phyloP scores from a whole-genome alignment of 1,140 invertebrate species.

The Panagrolaimus sp. region DNA sequence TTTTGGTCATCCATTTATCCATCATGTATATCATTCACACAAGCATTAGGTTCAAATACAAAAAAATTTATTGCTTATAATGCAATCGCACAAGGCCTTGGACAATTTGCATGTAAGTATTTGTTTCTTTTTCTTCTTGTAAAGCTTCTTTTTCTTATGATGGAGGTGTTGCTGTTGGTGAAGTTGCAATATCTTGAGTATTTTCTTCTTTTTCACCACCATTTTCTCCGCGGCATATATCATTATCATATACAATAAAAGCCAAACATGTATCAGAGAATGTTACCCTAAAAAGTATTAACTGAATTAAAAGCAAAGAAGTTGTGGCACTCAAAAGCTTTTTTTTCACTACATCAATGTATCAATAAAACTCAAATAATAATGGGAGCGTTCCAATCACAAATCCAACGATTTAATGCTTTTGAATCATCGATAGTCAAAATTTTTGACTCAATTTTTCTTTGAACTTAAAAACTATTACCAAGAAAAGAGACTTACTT shows the following conservation, averaged over 20 bases:
- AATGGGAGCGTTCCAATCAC: no score
- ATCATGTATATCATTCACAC: slow-evolving; percentile 43
- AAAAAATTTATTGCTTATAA: slow-evolving; percentile 48
- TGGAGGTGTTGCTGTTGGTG: no score
- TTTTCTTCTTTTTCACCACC: slow-evolving; percentile 29
- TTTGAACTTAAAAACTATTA: no score
- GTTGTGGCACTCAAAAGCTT: no score
- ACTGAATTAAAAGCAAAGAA: no score
- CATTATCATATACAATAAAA: slow-evolving; percentile 30
- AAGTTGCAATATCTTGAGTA: slow-evolving; percentile 11
- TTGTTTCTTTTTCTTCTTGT: not conserved
- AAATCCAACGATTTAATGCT: no score
- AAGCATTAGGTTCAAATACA: slow-evolving; percentile 31
- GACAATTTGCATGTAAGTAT: slow-evolving; percentile 35
- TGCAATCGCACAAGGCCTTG: slow-evolving; percentile 38
- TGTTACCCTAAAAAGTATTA: slow-evolving; percentile 19
- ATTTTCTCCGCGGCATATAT: slow-evolving; percentile 26
- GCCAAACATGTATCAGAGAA: slow-evolving; percentile 32
- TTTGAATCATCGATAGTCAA: no score
- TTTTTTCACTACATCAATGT: no score
- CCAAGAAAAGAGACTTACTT: slow-evolving; percentile 12
- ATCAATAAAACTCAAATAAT: no score
- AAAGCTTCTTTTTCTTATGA: not conserved
- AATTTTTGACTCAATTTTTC: no score
- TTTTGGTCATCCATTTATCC: slow-evolving; percentile 47